Base-by-base conservation (phyloP, 1,140 invertebrate genomes). In the Caerostris darwini region DNA sequence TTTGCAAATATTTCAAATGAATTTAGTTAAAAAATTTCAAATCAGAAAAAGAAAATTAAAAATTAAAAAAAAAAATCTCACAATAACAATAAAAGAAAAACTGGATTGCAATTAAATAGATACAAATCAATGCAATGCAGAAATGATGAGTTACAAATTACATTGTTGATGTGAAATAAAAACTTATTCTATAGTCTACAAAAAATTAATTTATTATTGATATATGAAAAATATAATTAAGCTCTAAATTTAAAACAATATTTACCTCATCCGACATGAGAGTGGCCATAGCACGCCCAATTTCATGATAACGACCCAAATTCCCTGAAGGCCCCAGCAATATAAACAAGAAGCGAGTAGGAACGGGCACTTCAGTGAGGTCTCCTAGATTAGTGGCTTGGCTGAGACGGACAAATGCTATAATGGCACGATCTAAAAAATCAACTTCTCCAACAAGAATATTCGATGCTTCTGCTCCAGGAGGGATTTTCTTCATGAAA, bases 361-460 rank as follows among this genome's bases (percentile, higher is more conserved):
- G 99, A 64, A 99, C 98, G 59, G 99, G 99, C 83, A 99, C 99
- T 97, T 99, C 99, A 12, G 99, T 99, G 54, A 99, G 96, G 96
- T 99, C 98, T 5, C 98, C 99, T 96, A 99, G 97, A 94, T 98
- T 97, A n/a, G 97, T 97, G 10, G 98, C 98, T 95, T 98, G 97
- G 95, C 97, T 98, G 12, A 99, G 97, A 85, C 99, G 97, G 87
- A 99, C 97, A 96, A 99, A 99, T 10, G 98, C 99, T 92, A 98
- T 98, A 81, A 99, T 96, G 0, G 98, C 97, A 95, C 98, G 98
- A 89, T 98, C 97, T 53, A 99, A 97, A 96, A 99, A 99, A 96
- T 99, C 99, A 5, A 99, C 98, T 96, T 99, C 99, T 10, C 99
- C 99, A 2, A 99, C 98, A 10, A 99, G 96, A 95, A 99, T 99